Evolutionary conservation across 2,888 invertebrate species (phyloP).

Genomic region (Meteorus cinctellus): DNA sequence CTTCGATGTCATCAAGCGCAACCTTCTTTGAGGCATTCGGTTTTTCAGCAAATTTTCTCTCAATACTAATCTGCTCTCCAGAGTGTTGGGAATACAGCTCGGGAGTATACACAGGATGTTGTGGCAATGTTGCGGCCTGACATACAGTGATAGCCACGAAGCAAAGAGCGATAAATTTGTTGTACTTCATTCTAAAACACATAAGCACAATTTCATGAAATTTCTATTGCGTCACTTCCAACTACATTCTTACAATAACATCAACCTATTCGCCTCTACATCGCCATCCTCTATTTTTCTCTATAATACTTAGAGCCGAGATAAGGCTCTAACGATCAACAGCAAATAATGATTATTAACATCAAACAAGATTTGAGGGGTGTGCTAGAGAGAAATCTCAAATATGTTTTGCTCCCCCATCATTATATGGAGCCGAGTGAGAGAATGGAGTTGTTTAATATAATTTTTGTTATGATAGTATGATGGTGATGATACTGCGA

Average conservation of each 20-base stretch:
- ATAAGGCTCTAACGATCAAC: too few relatives aligned
- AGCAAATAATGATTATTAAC: too few relatives aligned
- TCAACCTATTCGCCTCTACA: too few relatives aligned
- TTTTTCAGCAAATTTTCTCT: conserved; percentile 91
- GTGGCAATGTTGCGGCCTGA: conserved; percentile 66
- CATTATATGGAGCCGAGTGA: too few relatives aligned
- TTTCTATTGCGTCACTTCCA: conserved; percentile 23
- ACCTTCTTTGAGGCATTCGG: conserved; percentile 93
- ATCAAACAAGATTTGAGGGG: too few relatives aligned
- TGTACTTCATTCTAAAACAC: conserved; percentile 76
- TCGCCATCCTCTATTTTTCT: too few relatives aligned
- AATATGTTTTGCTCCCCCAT: too few relatives aligned
- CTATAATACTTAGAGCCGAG: too few relatives aligned
- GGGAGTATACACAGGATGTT: conserved; percentile 69
- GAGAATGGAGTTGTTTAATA: too few relatives aligned
- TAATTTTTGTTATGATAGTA: too few relatives aligned
- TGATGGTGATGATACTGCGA: too few relatives aligned
- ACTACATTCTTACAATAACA: not conserved
- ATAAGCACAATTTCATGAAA: conserved; percentile 7
- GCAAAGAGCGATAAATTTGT: conserved; percentile 81
- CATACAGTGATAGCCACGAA: conserved; percentile 78
- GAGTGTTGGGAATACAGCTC: conserved; percentile 62
- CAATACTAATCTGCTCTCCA: conserved; percentile 75
- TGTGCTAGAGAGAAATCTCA: too few relatives aligned
- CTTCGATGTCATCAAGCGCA: conserved; percentile 86